Percentiles rank a stretch among this genome's conserved stretches.
Conservation (phyloP, 2,113 vertebrate species). For the Thunnus thynnus region DNA sequence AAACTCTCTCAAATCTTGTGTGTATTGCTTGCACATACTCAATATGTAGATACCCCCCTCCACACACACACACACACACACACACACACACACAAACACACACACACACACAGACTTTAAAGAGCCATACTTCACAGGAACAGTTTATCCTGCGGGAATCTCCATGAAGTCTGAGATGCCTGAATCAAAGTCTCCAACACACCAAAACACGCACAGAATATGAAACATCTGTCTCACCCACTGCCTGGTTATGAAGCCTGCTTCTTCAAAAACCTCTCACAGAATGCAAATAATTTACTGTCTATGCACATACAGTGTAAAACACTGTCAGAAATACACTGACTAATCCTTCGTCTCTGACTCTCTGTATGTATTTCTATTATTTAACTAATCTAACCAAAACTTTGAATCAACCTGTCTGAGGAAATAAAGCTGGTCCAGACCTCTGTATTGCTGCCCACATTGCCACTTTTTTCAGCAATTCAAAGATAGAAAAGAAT, state of each 20-base stretch:
- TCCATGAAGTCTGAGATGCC: constrained; percentile 38
- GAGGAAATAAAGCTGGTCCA: too few relatives aligned
- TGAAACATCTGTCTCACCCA: constrained; percentile 36
- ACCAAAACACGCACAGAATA: constrained; percentile 30
- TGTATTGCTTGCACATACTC: neutral
- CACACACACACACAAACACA: neutral
- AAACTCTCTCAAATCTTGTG: neutral
- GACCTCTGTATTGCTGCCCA: too few relatives aligned
- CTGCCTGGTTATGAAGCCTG: constrained; percentile 11
- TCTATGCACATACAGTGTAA: neutral
- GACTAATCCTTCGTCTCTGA: neutral
- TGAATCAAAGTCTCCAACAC: constrained; percentile 51
- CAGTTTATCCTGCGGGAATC: constrained; percentile 23
- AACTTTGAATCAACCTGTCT: too few relatives aligned
- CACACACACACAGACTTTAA: constrained; percentile 30
- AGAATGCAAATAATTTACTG: constrained; percentile 7
- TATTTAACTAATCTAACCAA: too few relatives aligned
- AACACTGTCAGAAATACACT: too few relatives aligned
- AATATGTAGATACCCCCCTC: too few relatives aligned
- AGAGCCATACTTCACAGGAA: constrained; percentile 50
- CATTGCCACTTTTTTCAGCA: too few relatives aligned
- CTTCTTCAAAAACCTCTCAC: neutral
- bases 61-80: neutral
- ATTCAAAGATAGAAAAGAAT: too few relatives aligned
- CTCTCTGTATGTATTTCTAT: too few relatives aligned